These are phyloP conservation scores for Drosophila helvetica DNA, from an alignment of 2,888 invertebrate genomes.

Conservation along the genomic window DNA sequence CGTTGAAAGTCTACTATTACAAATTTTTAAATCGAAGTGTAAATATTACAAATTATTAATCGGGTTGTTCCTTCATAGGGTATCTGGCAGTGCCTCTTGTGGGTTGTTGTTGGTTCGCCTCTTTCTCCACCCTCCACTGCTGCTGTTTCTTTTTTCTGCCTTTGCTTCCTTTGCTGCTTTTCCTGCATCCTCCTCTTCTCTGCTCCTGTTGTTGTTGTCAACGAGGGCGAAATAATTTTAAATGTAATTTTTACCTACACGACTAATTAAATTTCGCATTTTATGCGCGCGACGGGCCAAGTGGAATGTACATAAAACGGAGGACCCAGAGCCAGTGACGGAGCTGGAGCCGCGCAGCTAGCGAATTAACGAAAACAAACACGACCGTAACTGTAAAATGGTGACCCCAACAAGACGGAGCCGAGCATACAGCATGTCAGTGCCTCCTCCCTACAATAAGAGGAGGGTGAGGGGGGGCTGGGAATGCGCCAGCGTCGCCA, in stretches of 20 bases:
- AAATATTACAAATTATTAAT: too few species aligned
- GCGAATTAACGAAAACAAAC: conserved; percentile 72
- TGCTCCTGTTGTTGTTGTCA: conserved; percentile 21
- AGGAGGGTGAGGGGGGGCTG: conserved; percentile 1
- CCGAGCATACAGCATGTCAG: conserved; percentile 1
- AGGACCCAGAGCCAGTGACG: conserved; percentile 14
- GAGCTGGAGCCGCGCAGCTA: neutral
- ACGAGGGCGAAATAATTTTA: conserved; percentile 54
- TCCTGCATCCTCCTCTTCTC: neutral
- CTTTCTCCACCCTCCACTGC: too few species aligned
- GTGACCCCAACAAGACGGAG: conserved; percentile 38
- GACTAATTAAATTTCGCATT: conserved; percentile 77
- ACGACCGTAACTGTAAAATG: conserved; percentile 62
- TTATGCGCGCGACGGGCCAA: conserved; percentile 60
- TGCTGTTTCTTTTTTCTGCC: too few species aligned
- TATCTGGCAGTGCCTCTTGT: too few species aligned
- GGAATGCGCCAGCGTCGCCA: conserved; percentile 48
- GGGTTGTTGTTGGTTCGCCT: too few species aligned
- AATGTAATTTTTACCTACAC: conserved; percentile 72
- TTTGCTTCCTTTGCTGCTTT: neutral
- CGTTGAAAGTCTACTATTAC: too few species aligned
- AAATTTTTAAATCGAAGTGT: too few species aligned
- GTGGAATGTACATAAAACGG: conserved; percentile 68
- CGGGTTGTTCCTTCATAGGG: too few species aligned
- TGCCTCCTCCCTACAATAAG: neutral